phyloP scores from a whole-genome alignment of 2,888 invertebrate species.

The Microctonus hyperodae region DNA sequence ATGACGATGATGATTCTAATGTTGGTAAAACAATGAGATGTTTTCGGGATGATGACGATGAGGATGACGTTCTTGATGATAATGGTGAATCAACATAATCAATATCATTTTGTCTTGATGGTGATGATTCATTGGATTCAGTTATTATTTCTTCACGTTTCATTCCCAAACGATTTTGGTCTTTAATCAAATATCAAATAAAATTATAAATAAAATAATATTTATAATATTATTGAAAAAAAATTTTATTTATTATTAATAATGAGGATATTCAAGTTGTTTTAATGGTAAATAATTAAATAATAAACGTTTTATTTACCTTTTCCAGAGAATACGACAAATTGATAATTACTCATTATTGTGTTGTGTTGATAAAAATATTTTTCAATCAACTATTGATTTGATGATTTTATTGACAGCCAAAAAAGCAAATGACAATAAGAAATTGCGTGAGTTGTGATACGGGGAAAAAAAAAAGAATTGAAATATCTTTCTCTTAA shows the following conservation, averaged over 20 bases:
- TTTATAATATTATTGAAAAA: not conserved
- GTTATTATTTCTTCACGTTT: not conserved
- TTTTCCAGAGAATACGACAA: conserved; percentile 28
- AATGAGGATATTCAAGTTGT: too few relatives aligned
- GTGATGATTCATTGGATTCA: not conserved
- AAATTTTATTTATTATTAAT: too few relatives aligned
- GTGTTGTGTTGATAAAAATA: not conserved
- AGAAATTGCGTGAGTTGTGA: not conserved
- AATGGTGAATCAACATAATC: conserved; percentile 31
- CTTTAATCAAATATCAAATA: not conserved
- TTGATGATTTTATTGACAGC: not conserved
- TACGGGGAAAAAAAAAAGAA: not conserved
- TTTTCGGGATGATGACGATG: conserved; percentile 6
- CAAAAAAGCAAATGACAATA: not conserved
- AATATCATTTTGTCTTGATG: conserved; percentile 1
- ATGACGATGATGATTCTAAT: not conserved
- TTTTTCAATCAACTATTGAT: not conserved
- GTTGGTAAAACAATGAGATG: conserved; percentile 15
- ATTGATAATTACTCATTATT: conserved; percentile 33
- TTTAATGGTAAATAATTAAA: too few relatives aligned
- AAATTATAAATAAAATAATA: not conserved
- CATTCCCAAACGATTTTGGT: not conserved
- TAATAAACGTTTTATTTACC: not conserved
- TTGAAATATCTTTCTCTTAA: not conserved
- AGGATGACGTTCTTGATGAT: not conserved